These are phyloP conservation scores for Lasioglossum figueresi DNA, from an alignment of 2,888 invertebrate species.

Conservation along the genomic window DNA sequence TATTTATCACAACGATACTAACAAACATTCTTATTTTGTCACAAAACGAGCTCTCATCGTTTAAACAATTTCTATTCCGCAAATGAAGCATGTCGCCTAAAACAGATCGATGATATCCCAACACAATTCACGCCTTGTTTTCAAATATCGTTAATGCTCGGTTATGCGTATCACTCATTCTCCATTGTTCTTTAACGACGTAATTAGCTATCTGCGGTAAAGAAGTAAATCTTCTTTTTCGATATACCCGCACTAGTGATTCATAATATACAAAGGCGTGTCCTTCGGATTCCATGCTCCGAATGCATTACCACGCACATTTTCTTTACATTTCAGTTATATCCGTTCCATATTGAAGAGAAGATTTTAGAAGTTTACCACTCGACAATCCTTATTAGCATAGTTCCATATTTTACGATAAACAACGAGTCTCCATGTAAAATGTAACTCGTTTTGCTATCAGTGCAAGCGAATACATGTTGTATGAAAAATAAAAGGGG, in stretches of 20 bases:
- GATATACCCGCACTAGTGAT: slow-evolving; percentile 52
- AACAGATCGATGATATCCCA: slow-evolving; percentile 31
- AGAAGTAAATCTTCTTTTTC: slow-evolving; percentile 50
- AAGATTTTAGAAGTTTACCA: no score
- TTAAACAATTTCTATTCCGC: neutral
- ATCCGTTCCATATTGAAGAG: neutral
- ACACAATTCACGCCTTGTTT: slow-evolving; percentile 28
- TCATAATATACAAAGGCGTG: slow-evolving; percentile 64
- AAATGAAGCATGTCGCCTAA: neutral
- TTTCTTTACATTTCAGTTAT: slow-evolving; percentile 3
- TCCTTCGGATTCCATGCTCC: slow-evolving; percentile 28
- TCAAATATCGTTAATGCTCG: slow-evolving; percentile 18
- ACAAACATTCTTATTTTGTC: neutral
- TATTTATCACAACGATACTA: neutral
- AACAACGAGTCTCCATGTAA: neutral
- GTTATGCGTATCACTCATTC: slow-evolving; percentile 20
- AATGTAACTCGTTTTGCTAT: neutral
- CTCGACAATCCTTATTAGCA: neutral
- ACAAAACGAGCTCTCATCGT: neutral
- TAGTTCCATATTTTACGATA: neutral
- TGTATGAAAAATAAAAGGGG: neutral
- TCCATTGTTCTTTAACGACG: slow-evolving; percentile 48
- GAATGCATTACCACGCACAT: slow-evolving; percentile 22
- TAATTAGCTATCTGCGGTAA: slow-evolving; percentile 47
- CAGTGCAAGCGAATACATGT: neutral